Evolutionary conservation across 1,140 invertebrate genomes (phyloP).

Genomic region (Caenorhabditis latens): DNA sequence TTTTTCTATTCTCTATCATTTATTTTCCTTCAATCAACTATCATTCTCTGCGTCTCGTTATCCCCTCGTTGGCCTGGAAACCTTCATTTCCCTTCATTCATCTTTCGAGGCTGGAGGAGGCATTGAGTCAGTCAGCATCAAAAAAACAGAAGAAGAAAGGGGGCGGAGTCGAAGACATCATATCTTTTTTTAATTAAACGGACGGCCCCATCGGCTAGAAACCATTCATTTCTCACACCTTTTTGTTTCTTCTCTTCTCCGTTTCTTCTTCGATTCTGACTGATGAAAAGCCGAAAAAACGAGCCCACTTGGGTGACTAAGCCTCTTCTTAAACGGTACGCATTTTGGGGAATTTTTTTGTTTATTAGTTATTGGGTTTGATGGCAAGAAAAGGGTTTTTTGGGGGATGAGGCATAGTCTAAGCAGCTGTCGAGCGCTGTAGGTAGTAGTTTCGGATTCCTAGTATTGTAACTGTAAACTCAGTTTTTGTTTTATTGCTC

Average conservation of each 20-base stretch:
- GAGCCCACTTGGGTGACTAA: slow-evolving; percentile 37
- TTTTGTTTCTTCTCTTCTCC: neutral
- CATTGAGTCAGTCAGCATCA: neutral
- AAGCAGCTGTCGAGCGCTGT: too few species aligned
- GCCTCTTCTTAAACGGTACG: slow-evolving; percentile 34
- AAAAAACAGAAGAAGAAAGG: neutral
- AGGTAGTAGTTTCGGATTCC: too few species aligned
- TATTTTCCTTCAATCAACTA: neutral
- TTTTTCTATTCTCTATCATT: neutral
- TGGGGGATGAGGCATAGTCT: too few species aligned
- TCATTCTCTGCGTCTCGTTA: neutral
- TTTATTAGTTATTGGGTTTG: neutral
- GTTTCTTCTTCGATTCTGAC: neutral
- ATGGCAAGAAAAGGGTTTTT: too few species aligned
- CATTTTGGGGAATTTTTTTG: neutral
- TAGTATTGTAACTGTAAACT: too few species aligned
- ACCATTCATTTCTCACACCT: slow-evolving; percentile 7
- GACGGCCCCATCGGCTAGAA: neutral
- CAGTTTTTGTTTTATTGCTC: too few species aligned
- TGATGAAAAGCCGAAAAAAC: slow-evolving; percentile 46
- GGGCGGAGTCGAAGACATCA: slow-evolving; percentile 3
- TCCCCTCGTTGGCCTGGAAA: slow-evolving; percentile 13
- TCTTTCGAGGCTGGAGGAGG: neutral
- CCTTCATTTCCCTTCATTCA: neutral
- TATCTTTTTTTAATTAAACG: slow-evolving; percentile 30